Percentiles rank a stretch among this genome's conserved stretches.
Conservation (phyloP, 1,140 invertebrate species). For the Hesperophylax magnus region DNA sequence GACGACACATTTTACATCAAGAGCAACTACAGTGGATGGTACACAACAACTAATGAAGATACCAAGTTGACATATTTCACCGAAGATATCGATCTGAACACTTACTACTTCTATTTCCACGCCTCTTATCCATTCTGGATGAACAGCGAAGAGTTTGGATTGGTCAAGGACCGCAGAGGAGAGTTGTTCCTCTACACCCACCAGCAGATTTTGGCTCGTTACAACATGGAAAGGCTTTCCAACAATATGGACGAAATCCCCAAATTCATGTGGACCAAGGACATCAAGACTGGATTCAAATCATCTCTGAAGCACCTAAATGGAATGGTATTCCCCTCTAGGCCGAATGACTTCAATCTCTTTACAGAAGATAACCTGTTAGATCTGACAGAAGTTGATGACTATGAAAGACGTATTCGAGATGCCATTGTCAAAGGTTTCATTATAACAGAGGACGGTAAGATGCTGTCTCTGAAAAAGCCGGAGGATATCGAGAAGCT, state of each 20-base stretch:
- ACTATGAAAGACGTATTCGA: slow-evolving; percentile 72
- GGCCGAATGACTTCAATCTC: slow-evolving; percentile 69
- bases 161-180: slow-evolving; percentile 72
- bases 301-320: slow-evolving; percentile 72
- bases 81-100: slow-evolving; percentile 80
- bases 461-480: slow-evolving; percentile 68
- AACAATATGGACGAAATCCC: slow-evolving; percentile 75
- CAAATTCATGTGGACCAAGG: slow-evolving; percentile 71
- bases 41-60: slow-evolving; percentile 70
- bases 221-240: slow-evolving; percentile 78
- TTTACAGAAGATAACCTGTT: too few species aligned
- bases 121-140: slow-evolving; percentile 78
- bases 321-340: slow-evolving; percentile 72
- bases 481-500: slow-evolving; percentile 73
- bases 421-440: slow-evolving; percentile 72
- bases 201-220: slow-evolving; percentile 76
- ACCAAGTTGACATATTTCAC: slow-evolving; percentile 79
- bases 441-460: slow-evolving; percentile 64
- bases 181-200: slow-evolving; percentile 75
- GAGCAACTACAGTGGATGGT: slow-evolving; percentile 73
- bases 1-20: slow-evolving; percentile 64
- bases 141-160: slow-evolving; percentile 69
- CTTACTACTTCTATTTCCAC: slow-evolving; percentile 80
- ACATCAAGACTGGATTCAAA: slow-evolving; percentile 73
- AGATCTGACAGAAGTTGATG: slow-evolving; percentile 66